Evolutionary conservation across 2,113 vertebrate species (phyloP).

Genomic region (Xenus cinereus): DNA sequence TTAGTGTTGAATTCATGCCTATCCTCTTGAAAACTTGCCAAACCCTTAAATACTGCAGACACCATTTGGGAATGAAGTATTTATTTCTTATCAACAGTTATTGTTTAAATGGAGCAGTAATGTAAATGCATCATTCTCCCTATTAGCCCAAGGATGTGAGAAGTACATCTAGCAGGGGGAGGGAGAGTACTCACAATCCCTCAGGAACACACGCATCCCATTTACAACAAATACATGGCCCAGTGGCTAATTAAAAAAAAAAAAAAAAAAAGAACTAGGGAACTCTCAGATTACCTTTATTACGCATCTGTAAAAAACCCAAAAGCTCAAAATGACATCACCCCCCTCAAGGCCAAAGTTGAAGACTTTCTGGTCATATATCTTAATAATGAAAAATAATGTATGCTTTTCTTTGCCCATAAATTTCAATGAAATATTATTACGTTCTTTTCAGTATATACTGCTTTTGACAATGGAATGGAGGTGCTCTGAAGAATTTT

Average conservation of each 20-base stretch:
- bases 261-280: no score
- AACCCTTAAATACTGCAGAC: background rate
- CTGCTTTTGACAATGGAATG: background rate
- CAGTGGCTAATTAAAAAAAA: background rate
- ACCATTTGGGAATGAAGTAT: background rate
- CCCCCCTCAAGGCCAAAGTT: background rate
- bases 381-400: background rate
- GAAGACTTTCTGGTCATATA: background rate
- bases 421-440: background rate
- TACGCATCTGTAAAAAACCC: background rate
- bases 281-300: background rate
- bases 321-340: background rate
- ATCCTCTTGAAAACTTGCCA: slow-evolving; percentile 13
- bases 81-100: slow-evolving; percentile 12
- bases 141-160: background rate
- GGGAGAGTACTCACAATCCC: background rate
- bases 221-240: background rate
- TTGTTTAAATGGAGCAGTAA: slow-evolving; percentile 22
- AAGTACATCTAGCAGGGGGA: background rate
- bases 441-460: background rate
- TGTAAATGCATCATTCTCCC: background rate
- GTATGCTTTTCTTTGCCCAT: background rate
- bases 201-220: background rate
- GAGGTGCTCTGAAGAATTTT: background rate
- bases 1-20: background rate